A percentile compares a stretch with the other conserved stretches of the same genome.
Conservation (phyloP, 2,888 invertebrate genomes). For the Dryocosmus kuriphilus region DNA sequence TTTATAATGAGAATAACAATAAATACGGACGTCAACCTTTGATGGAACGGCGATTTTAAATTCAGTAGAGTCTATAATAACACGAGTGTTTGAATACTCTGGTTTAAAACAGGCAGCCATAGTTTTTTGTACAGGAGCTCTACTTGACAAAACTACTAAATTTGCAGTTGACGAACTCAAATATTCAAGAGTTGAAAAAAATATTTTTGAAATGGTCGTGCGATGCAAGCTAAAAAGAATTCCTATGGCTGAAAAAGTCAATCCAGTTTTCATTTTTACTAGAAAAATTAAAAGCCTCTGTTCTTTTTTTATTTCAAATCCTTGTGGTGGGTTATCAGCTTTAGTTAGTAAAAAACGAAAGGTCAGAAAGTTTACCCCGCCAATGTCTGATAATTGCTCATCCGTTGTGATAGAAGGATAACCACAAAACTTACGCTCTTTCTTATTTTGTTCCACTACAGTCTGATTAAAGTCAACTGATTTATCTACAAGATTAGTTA, state of each 20-base stretch:
- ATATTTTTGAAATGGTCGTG: conserved; percentile 50
- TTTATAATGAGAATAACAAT: conserved; percentile 48
- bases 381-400: conserved; percentile 48
- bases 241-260: conserved; percentile 54
- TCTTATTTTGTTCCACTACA: not conserved
- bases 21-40: conserved; percentile 41
- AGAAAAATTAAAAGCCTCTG: conserved; percentile 57
- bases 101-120: conserved; percentile 50
- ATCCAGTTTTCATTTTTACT: conserved; percentile 57
- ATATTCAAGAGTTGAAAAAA: conserved; percentile 43
- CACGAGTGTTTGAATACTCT: conserved; percentile 46
- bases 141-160: conserved; percentile 45
- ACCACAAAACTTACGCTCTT: conserved; percentile 46
- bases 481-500: conserved; percentile 39
- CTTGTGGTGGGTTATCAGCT: conserved; percentile 25
- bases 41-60: conserved; percentile 45
- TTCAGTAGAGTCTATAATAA: conserved; percentile 54
- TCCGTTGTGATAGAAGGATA: conserved; percentile 47
- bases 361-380: conserved; percentile 46
- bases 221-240: not conserved
- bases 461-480: conserved; percentile 32
- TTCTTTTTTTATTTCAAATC: conserved; percentile 45
- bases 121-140: conserved; percentile 28
- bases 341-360: conserved; percentile 50
- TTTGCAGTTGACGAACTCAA: conserved; percentile 26